A percentile compares a stretch with the other conserved stretches of the same genome.
Evolutionary conservation across 2,113 vertebrate genomes (phyloP).

Genomic region (Laticauda laticaudata): DNA sequence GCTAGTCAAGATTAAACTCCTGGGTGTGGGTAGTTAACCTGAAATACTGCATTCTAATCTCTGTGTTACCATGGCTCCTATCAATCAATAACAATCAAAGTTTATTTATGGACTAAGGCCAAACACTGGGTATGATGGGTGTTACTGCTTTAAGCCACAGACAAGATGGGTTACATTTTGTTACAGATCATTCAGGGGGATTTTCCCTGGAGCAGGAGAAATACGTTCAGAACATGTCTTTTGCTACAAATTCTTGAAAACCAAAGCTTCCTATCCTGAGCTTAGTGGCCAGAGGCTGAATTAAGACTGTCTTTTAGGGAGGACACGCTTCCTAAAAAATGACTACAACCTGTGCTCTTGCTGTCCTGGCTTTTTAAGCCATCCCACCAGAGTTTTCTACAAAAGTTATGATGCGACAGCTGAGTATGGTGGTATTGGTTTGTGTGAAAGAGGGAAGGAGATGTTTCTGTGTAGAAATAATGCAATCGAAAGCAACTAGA

Average conservation of each 20-base stretch:
- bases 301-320: background rate
- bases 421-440: background rate
- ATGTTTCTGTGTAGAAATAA: background rate
- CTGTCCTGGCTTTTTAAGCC: background rate
- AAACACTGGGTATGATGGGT: background rate
- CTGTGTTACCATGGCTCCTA: background rate
- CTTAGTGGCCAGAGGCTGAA: background rate
- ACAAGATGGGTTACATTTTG: background rate
- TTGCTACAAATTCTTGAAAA: background rate
- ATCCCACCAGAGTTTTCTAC: background rate
- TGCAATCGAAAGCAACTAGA: background rate
- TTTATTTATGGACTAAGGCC: background rate
- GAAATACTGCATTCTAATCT: background rate
- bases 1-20: background rate
- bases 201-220: background rate
- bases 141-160: background rate
- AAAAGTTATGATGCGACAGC: background rate
- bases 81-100: background rate
- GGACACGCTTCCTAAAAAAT: background rate
- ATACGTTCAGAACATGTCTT: background rate
- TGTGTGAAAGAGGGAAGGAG: background rate
- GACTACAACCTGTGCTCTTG: background rate
- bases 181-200: background rate
- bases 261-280: background rate
- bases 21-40: background rate